Conservation (phyloP, 2,888 invertebrate species). For the Acanthosoma haemorrhoidale region DNA sequence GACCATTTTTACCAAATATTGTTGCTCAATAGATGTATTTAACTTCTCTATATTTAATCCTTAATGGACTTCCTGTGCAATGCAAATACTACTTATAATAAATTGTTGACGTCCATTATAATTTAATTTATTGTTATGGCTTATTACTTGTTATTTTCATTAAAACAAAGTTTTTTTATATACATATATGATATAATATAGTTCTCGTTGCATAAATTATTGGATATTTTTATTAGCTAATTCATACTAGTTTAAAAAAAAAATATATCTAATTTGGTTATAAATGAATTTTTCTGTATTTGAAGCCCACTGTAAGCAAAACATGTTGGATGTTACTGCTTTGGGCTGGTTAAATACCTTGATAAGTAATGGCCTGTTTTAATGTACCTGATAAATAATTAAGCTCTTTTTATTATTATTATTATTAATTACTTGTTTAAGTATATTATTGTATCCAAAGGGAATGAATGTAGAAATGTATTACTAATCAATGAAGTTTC, state of each 20-base stretch:
- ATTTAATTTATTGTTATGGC: background rate
- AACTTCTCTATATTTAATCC: background rate
- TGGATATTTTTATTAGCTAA: background rate
- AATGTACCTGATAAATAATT: constrained; percentile 17
- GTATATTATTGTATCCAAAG: constrained; percentile 9
- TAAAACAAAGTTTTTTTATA: background rate
- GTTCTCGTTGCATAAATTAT: too few species aligned
- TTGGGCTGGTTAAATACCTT: background rate
- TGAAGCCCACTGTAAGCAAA: background rate
- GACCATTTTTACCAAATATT: constrained; percentile 1
- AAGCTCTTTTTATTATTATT: constrained; percentile 17
- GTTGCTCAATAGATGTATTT: background rate
- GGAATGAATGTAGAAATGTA: constrained; percentile 12
- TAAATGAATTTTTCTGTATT: background rate
- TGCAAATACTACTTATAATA: background rate
- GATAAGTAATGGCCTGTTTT: constrained; percentile 8
- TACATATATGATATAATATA: constrained; percentile 10
- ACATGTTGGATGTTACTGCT: background rate
- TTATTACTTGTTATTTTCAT: constrained; percentile 8
- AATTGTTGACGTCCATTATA: constrained; percentile 16
- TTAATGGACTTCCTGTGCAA: constrained; percentile 21
- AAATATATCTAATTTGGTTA: background rate
- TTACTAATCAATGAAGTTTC: background rate
- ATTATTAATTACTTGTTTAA: too few species aligned
- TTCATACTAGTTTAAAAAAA: constrained; percentile 2